Conservation (phyloP, 1,140 invertebrate genomes). For the Drosophila chauvacae region DNA sequence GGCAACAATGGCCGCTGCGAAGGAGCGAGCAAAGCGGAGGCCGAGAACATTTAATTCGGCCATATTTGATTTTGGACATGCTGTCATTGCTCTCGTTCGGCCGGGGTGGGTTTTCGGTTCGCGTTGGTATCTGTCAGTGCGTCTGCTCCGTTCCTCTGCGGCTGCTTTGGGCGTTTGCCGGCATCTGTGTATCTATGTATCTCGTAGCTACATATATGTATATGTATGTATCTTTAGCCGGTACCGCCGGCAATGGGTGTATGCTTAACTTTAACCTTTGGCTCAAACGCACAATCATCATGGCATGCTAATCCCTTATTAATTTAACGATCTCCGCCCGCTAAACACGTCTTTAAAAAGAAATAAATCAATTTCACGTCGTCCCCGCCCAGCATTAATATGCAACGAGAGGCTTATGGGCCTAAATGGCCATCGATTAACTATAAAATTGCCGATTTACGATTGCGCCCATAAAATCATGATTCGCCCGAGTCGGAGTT, state of each 20-base stretch:
- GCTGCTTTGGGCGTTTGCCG: slow-evolving; percentile 38
- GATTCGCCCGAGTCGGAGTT: slow-evolving; percentile 39
- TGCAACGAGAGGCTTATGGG: slow-evolving; percentile 64
- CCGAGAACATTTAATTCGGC: slow-evolving; percentile 78
- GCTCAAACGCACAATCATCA: slow-evolving; percentile 28
- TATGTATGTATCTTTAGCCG: neutral
- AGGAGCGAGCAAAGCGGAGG: slow-evolving; percentile 72
- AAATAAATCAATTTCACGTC: slow-evolving; percentile 73
- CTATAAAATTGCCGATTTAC: slow-evolving; percentile 74
- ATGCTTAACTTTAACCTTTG: slow-evolving; percentile 22
- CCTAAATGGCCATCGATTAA: slow-evolving; percentile 76
- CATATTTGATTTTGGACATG: slow-evolving; percentile 83
- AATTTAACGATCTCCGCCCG: slow-evolving; percentile 64
- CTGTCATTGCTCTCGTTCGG: slow-evolving; percentile 63
- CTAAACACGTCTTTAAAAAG: slow-evolving; percentile 81
- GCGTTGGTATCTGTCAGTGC: slow-evolving; percentile 28
- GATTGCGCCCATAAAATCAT: slow-evolving; percentile 70
- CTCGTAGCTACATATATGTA: neutral
- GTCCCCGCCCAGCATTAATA: slow-evolving; percentile 63
- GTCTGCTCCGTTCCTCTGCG: slow-evolving; percentile 45
- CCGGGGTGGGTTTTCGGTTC: slow-evolving; percentile 41
- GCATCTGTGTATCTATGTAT: slow-evolving; percentile 6
- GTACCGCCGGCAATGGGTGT: slow-evolving; percentile 33
- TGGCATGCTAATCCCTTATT: slow-evolving; percentile 58
- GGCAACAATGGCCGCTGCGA: slow-evolving; percentile 78